A percentile compares a stretch with the other conserved stretches of the same genome.
These are phyloP conservation scores for Poecilia latipinna DNA, from an alignment of 2,113 vertebrate species.

Conservation along the genomic window DNA sequence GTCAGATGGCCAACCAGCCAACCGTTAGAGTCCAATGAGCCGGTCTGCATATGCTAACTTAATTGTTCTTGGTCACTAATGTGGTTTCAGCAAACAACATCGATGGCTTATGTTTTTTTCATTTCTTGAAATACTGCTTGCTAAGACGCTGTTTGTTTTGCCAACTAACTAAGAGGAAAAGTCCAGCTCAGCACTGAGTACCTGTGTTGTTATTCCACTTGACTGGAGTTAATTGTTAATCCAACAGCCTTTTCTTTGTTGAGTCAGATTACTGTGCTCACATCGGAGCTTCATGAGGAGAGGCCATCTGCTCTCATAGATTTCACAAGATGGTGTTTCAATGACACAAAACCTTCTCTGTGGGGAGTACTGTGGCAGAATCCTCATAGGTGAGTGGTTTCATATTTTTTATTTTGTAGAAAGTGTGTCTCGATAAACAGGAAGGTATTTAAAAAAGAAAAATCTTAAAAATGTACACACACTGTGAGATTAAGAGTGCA, in stretches of 20 bases:
- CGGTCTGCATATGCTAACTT: constrained; percentile 31
- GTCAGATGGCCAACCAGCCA: constrained; percentile 57
- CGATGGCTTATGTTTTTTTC: neutral
- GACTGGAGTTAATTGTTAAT: constrained; percentile 66
- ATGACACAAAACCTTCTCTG: constrained; percentile 27
- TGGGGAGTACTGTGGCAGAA: constrained; percentile 15
- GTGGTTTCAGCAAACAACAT: neutral
- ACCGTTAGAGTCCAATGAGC: constrained; percentile 5
- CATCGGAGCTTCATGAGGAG: constrained; percentile 65
- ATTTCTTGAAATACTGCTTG: neutral
- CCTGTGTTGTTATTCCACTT: constrained; percentile 63
- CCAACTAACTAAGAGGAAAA: constrained; percentile 9
- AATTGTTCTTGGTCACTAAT: constrained; percentile 21
- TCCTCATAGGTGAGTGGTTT: constrained; percentile 3
- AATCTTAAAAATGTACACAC: neutral
- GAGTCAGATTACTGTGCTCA: constrained; percentile 63
- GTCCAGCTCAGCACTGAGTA: constrained; percentile 35
- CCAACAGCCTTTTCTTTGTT: constrained; percentile 58
- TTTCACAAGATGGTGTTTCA: constrained; percentile 56
- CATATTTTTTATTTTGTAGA: constrained; percentile 1
- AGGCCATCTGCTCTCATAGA: constrained; percentile 68
- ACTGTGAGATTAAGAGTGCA: neutral
- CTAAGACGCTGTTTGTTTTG: constrained; percentile 18
- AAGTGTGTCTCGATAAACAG: neutral
- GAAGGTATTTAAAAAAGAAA: neutral